Base-by-base conservation (phyloP, 1,140 invertebrate genomes). In the Macrocentrus cingulum region DNA sequence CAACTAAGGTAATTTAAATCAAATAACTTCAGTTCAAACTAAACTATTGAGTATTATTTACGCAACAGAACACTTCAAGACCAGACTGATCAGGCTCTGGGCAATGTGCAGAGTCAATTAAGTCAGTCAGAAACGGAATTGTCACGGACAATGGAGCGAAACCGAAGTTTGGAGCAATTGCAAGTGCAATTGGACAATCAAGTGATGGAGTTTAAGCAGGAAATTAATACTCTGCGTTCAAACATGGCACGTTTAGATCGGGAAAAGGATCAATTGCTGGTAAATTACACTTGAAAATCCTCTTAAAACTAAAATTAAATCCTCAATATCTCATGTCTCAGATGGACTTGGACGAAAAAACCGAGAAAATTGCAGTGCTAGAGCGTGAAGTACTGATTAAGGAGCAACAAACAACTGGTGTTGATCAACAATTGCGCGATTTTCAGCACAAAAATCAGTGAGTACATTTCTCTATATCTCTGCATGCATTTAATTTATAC, bases 341-440 rank as follows among this genome's bases (percentile, higher is more conserved):
- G 79, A 80, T 86, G 69, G 82, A 82, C 49, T 65, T 86, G 55
- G 84, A 87, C 60, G 77, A 83, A 32, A 86, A 84, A 62, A 81
- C 81, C 8, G 83, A 84, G 67, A 80, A 70, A 66, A 79, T 83
- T 19, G 80, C 76, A 55, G 67, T 75, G 25, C 63, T 86, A 37
- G 84, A 87, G 69, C 79, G 82, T 54, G 84, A 85, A 65, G 18
- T 85, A 9, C 73, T 80, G 61, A 70, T 75, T 11, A 82, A 83
- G 57, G 72, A 82, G 16, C 69, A 77, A 44, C 65, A 74, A 18
- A 18, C 51, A 1, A 55, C 61, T 3, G 58, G 56, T n/a, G 46
- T 69, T 20, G 70, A 80, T 22, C 71, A 77, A 45, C 72, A 74
- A 49, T 59, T 76, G 13, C 67, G 65, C 0, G 78, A 80, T 19